Base-by-base conservation (phyloP, 1,140 invertebrate genomes). In the Penaeus vannamei region DNA sequence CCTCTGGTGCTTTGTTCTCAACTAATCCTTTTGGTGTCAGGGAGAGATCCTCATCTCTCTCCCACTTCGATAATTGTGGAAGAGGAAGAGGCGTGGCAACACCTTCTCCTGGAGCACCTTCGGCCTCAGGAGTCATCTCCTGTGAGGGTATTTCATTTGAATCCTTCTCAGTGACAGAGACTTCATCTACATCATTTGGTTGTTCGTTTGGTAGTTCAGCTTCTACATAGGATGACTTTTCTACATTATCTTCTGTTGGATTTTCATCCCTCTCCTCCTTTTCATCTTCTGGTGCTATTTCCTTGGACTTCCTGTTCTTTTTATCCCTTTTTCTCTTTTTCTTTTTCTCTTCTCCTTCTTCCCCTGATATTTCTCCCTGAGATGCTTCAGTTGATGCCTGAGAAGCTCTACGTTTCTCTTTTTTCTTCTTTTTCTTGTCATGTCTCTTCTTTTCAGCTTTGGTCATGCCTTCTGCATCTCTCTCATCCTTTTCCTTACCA, bases 61-160 rank as follows among this genome's bases (percentile, higher is more conserved):
- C 97, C 97, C 97, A 98, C 93, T 98, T 98, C 19, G 97, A 98
- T 72, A 96, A 93, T 92, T 96, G 96, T 0, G 97, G 97, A 26
- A 96, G 83, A 14, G 94, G 94, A 20, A 95, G 95, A 17, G 95
- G 89, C 79, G 95, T 94, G 86, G 94, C 94, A 36, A 93, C 93
- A 22, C 77, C 84, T 62, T 91, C 77, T 66, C 92, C 90, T 77
- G 61, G 76, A 87, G 36, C 59, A 79, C 85, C 92, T 88, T 84
- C 46, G 69, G 20, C 92, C 22, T 82, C 77, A 23, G 32, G 62
- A 20, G 60, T 14, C n/a, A 59, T 85, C 26, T 22, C 36, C 32
- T 61, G 66, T 60, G 85, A 60, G 23, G 76, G 29, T 53, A 20
- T 42, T 26, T 77, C 85, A 17, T 22, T 23, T 64, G 79, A 66